Base-by-base conservation (phyloP, 2,888 invertebrate genomes). In the Gymnocheta viridis region DNA sequence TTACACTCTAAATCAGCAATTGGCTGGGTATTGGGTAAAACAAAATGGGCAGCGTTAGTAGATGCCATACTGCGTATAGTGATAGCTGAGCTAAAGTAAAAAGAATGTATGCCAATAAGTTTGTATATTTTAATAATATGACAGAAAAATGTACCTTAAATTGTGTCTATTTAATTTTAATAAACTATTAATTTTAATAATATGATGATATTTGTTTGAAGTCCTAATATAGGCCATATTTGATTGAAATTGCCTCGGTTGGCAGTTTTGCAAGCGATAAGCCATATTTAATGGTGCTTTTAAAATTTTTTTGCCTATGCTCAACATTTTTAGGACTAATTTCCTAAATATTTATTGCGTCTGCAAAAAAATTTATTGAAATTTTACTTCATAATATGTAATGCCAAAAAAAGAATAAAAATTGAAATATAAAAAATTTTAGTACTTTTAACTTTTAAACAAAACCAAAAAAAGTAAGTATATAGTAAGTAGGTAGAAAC, bases 1-100 rank as follows among this genome's bases (percentile, higher is more conserved):
- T 94, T 93, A 90, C 98, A 97, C 87, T 98, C 97, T 86, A 99
- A 92, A 87, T 95, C 94, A 58, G 96, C 96, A 82, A 92, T 91
- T 41, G 92, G 92, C 84, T 92, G 92, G 4, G 89, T 89, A 74
- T 92, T 92, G 14, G 92, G 92, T 74, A 92, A 79, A 60, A 92
- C 90, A 82, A 91, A 92, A 73, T 92, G 91, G 4, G 91, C 87
- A 49, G 88, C 86, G 74, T 88, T 88, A 32, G 76, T 82, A 27
- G 87, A 85, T 44, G 90, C 87, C 91, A 91, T 91, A 51, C 17
- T 80, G 22, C 74, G 79, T 27, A 19, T 19, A 22, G 14, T 54
- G n/a, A 54, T 51, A 41, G 35, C n/a, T 58, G 47, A 38, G 35
- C 82, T 82, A 60, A 60, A 82, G 22, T 29, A 60, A 44, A 74